phyloP scores from a whole-genome alignment of 1,140 invertebrate genomes.

The Anastrepha obliqua region DNA sequence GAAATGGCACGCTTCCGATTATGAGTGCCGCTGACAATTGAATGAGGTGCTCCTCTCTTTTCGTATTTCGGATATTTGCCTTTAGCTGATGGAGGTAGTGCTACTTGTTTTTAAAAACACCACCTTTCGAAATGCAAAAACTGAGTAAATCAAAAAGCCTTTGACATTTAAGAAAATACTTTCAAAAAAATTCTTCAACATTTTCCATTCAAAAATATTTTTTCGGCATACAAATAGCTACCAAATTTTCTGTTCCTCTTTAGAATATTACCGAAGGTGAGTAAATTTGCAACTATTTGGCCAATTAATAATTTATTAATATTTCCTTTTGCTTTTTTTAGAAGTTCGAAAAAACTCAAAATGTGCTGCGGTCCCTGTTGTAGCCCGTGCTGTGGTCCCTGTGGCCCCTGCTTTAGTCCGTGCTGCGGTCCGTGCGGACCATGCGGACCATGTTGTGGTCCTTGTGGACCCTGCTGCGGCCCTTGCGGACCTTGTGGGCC shows the following conservation, averaged over 20 bases:
- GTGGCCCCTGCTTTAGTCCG: conserved; percentile 53
- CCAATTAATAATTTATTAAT: not conserved
- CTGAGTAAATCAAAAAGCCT: not conserved
- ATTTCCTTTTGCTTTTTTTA: not conserved
- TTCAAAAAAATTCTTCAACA: not conserved
- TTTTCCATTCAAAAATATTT: conserved; percentile 12
- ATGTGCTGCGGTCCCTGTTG: conserved; percentile 57
- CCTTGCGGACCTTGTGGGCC: conserved; percentile 55
- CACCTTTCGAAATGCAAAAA: not conserved
- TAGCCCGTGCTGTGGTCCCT: conserved; percentile 56
- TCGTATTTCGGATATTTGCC: too few species aligned
- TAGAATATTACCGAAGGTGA: not conserved
- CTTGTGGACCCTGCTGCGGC: conserved; percentile 17
- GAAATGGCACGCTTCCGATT: too few species aligned
- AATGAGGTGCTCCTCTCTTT: too few species aligned
- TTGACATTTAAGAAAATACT: not conserved
- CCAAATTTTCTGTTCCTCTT: conserved; percentile 1
- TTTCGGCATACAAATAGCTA: conserved; percentile 12
- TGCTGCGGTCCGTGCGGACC: not conserved
- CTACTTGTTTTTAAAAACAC: not conserved
- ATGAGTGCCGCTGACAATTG: too few species aligned
- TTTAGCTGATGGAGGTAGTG: too few species aligned
- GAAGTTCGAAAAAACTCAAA: not conserved
- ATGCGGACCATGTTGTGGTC: conserved; percentile 12
- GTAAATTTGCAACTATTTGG: not conserved